These are phyloP conservation scores for Polydrusus tereticollis DNA, from an alignment of 2,888 invertebrate species.

Conservation along the genomic window DNA sequence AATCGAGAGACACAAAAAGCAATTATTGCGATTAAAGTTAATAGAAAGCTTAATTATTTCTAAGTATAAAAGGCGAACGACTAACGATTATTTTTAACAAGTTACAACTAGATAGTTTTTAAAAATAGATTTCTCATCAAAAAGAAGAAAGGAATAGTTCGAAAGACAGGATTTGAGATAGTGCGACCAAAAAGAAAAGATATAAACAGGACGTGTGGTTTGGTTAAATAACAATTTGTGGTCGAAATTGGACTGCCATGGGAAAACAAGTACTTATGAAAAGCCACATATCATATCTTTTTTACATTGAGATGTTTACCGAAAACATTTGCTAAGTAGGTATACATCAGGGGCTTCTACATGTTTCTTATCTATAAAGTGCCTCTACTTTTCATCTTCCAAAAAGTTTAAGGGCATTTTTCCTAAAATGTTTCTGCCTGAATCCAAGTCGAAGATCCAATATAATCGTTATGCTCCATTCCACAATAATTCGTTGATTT, in stretches of 20 bases:
- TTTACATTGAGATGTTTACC: neutral
- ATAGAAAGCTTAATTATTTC: too few species aligned
- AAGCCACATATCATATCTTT: neutral
- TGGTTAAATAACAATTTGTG: constrained; percentile 2
- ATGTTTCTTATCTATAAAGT: too few species aligned
- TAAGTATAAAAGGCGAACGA: too few species aligned
- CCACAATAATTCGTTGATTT: too few species aligned
- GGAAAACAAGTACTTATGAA: constrained; percentile 1
- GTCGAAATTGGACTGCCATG: neutral
- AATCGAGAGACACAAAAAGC: constrained; percentile 20
- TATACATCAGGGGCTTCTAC: too few species aligned
- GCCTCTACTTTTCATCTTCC: too few species aligned
- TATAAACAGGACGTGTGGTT: constrained; percentile 13
- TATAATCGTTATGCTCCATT: too few species aligned
- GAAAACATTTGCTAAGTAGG: neutral
- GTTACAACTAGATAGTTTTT: neutral
- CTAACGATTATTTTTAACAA: too few species aligned
- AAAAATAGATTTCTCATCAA: constrained; percentile 3
- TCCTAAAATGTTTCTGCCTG: too few species aligned
- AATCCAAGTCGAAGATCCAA: too few species aligned
- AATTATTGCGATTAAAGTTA: constrained; percentile 28
- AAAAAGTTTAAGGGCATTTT: too few species aligned
- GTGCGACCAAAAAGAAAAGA: constrained; percentile 4
- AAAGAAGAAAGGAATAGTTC: neutral
- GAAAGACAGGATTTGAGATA: constrained; percentile 9